Base-by-base conservation (phyloP, 1,140 invertebrate genomes). In the Danaus melanippus region DNA sequence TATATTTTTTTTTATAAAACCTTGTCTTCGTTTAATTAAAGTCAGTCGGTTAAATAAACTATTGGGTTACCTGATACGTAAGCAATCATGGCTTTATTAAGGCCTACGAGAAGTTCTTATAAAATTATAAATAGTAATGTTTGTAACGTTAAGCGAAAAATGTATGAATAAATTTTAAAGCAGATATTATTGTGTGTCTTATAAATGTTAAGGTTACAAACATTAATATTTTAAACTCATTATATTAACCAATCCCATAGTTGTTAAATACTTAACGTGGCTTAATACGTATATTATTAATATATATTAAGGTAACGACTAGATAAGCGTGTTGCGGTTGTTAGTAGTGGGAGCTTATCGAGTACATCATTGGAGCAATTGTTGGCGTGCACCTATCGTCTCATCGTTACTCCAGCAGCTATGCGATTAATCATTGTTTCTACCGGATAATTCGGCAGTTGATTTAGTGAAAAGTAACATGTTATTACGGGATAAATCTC, bases 401-500 rank as follows among this genome's bases (percentile, higher is more conserved):
- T 69, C 71, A 66, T 68, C 67, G 81, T 83, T 83, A 79, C 80
- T 62, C 65, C 75, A 70, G 76, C 74, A 80, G 75, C 77, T 49
- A 58, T 42, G 62, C 78, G 72, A 86, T 86, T 86, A 83, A 86
- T 86, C 83, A 86, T 84, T 66, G 65, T 66, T 73, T 86, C 83
- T 86, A 86, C 83, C 72, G 83, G 83, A 86, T 86, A 84, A 86
- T 86, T 84, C 81, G 83, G 80, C 74, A 74, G 74, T 84, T 82
- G 81, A 86, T 86, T 81, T 84, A 86, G 73, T 84, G 81, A 84
- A 84, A 84, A 84, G 72, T 78, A 84, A 83, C 79, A 63, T 86
- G 79, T 86, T 84, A 86, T 86, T 86, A 86, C 73, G 71, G 78
- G 83, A 83, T 86, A 86, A 86, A 86, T 86, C 83, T 86, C 75